Conservation (phyloP, 2,113 vertebrate species). For the Tachuris rubrigastra region DNA sequence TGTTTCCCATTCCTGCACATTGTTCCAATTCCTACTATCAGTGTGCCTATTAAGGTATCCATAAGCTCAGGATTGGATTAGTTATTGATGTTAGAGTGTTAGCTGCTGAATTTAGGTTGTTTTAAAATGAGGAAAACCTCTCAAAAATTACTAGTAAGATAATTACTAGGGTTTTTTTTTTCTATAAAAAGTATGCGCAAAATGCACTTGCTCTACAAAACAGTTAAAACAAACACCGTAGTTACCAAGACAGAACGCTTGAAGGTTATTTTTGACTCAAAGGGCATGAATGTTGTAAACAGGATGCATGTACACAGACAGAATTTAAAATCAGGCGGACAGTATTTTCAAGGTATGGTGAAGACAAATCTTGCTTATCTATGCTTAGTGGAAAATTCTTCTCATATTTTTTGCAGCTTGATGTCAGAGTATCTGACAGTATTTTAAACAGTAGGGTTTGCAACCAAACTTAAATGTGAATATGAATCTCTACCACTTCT, state of each 20-base stretch:
- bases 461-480: neutral
- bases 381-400: neutral
- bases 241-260: rapidly evolving
- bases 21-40: neutral
- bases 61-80: neutral
- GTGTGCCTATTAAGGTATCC: neutral
- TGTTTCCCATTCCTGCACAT: neutral
- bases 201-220: neutral
- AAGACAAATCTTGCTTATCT: neutral
- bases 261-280: neutral
- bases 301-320: neutral
- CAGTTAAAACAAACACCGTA: neutral
- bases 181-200: neutral
- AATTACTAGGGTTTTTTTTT: neutral
- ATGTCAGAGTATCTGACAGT: neutral
- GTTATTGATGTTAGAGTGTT: neutral
- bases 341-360: neutral
- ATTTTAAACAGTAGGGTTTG: neutral
- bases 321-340: neutral
- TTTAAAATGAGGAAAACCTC: neutral
- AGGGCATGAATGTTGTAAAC: neutral
- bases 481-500: neutral
- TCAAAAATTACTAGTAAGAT: neutral
- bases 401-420: neutral
- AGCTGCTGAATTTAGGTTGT: neutral